Base-by-base conservation (phyloP, 2,888 invertebrate genomes). In the Epiblema foenella region DNA sequence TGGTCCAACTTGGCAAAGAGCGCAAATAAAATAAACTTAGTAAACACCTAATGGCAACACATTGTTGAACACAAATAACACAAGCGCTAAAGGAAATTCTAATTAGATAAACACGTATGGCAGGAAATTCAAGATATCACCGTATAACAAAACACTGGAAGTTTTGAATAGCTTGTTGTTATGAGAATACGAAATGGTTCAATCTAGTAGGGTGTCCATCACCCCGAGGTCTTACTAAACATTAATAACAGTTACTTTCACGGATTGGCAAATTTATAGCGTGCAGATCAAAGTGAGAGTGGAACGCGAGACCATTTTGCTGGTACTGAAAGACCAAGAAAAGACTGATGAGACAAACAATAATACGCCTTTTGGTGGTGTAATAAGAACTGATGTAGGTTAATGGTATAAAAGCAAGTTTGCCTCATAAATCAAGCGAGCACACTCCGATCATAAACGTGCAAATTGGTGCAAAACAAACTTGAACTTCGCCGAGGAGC, bases 401-500 rank as follows among this genome's bases (percentile, higher is more conserved):
- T 54, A 15, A 29, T 17, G 39, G 54, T 54, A 39, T 64, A 57
- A 57, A 67, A 56, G 60, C 62, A 29, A 54, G 57, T 33, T 67
- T 54, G 37, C 37, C 12, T 69, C 59, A 64, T 70, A 70, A 70
- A 70, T 46, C 69, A 59, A 52, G 33, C 59, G 65, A 69, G 58
- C 64, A 64, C 39, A 60, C 60, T 49, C 54, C 11, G 72, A 62
- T 75, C 65, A 67, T 69, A 71, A 73, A 74, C 63, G 71, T 75
- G 78, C 74, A 77, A 82, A 81, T 78, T 77, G 79, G 75, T 76
- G 74, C 76, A 73, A 70, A 83, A 85, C 81, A 83, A 87, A 85
- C 87, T 89, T 90, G 89, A 90, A 89, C 89, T 90, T 90, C 86
- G 52, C 69, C 67, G 72, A 78, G 82, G 80, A 79, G 77, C 76